Conservation (phyloP, 1,140 invertebrate genomes). For the Caligus rogercresseyi region DNA sequence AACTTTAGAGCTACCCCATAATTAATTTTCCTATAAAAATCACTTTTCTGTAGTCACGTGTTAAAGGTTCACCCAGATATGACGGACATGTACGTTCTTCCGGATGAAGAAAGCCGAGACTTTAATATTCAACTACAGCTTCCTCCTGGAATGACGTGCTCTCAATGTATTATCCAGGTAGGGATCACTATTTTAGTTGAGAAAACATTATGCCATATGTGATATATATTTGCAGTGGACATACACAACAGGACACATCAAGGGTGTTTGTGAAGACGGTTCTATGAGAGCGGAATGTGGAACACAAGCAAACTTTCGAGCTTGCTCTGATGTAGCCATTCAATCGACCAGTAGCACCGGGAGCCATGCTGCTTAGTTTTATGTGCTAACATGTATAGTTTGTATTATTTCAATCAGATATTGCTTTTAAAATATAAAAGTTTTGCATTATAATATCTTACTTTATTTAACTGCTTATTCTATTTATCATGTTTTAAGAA, state of each 20-base stretch:
- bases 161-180: slow-evolving; percentile 24
- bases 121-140: slow-evolving; percentile 18
- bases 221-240: slow-evolving; percentile 39
- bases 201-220: too few species aligned
- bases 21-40: neutral
- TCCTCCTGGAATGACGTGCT: slow-evolving; percentile 20
- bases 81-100: neutral
- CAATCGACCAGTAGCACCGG: too few species aligned
- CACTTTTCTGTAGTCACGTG: neutral
- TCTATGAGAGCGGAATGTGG: slow-evolving; percentile 29
- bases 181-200: too few species aligned
- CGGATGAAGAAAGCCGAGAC: neutral
- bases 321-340: slow-evolving; percentile 35
- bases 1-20: neutral
- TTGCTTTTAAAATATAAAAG: too few species aligned
- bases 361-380: too few species aligned
- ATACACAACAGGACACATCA: slow-evolving; percentile 42
- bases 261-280: slow-evolving; percentile 28
- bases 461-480: too few species aligned
- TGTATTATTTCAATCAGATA: too few species aligned
- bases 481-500: too few species aligned
- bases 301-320: slow-evolving; percentile 29
- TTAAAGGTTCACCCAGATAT: neutral
- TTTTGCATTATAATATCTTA: too few species aligned
- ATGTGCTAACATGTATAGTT: too few species aligned